phyloP scores from a whole-genome alignment of 1,140 invertebrate species.

The Polyergus mexicanus region DNA sequence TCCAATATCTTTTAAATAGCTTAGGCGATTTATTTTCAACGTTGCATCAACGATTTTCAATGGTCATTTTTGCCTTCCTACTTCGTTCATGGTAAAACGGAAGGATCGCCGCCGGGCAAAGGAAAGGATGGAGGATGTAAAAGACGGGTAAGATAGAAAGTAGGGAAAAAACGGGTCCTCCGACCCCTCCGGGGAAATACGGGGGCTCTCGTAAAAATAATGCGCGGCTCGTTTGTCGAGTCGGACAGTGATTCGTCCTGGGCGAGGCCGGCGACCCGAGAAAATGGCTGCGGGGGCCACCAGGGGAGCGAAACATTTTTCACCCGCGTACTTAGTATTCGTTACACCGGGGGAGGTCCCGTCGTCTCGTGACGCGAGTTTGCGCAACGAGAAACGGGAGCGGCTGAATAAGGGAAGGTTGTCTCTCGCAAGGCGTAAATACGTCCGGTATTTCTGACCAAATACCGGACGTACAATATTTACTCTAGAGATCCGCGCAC shows the following conservation, averaged over 20 bases:
- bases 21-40: not conserved
- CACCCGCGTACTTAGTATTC: slow-evolving; percentile 75
- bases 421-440: slow-evolving; percentile 35
- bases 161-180: slow-evolving; percentile 39
- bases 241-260: slow-evolving; percentile 78
- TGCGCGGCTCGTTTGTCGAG: slow-evolving; percentile 76
- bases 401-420: slow-evolving; percentile 4
- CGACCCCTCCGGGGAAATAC: slow-evolving; percentile 68
- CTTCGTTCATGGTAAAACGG: not conserved
- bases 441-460: slow-evolving; percentile 16
- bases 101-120: not conserved
- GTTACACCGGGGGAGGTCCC: slow-evolving; percentile 43
- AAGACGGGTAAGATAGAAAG: slow-evolving; percentile 2
- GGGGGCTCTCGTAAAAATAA: slow-evolving; percentile 71
- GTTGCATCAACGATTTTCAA: not conserved
- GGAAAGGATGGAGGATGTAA: not conserved
- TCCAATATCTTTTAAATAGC: not conserved
- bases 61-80: not conserved
- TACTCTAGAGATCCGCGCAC: not conserved
- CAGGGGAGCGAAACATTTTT: slow-evolving; percentile 74
- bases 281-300: slow-evolving; percentile 69
- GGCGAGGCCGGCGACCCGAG: slow-evolving; percentile 68
- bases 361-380: slow-evolving; percentile 38
- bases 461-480: not conserved
- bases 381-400: slow-evolving; percentile 5